Percentiles rank a stretch among this genome's conserved stretches.
phyloP scores from a whole-genome alignment of 2,888 invertebrate species.

The Eupithecia subfuscata region DNA sequence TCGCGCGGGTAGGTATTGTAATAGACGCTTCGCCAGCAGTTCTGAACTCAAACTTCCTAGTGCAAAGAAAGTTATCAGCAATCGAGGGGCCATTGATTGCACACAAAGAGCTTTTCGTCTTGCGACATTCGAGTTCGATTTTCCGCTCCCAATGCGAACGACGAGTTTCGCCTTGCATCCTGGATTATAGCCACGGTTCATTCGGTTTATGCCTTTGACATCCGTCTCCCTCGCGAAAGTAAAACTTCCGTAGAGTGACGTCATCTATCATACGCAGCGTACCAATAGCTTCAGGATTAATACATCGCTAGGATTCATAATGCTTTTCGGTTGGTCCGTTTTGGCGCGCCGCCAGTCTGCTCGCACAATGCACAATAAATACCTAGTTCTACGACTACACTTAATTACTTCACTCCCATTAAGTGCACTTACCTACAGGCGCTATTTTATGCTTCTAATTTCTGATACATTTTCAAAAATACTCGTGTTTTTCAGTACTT shows the following conservation, averaged over 20 bases:
- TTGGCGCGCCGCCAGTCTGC: constrained; percentile 71
- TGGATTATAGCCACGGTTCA: constrained; percentile 71
- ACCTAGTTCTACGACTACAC: constrained; percentile 71
- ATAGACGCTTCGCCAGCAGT: constrained; percentile 55
- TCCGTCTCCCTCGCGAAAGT: constrained; percentile 22
- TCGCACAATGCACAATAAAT: constrained; percentile 79
- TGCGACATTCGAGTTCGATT: constrained; percentile 57
- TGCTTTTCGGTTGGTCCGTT: constrained; percentile 67
- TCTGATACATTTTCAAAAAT: constrained; percentile 17
- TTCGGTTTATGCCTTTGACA: constrained; percentile 50
- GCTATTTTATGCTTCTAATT: constrained; percentile 35
- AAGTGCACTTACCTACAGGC: constrained; percentile 51
- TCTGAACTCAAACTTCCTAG: constrained; percentile 67
- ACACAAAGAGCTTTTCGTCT: constrained; percentile 70
- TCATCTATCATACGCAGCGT: constrained; percentile 60
- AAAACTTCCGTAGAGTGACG: constrained; percentile 44
- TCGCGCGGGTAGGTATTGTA: constrained; percentile 32
- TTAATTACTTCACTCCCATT: constrained; percentile 78
- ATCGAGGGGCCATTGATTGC: constrained; percentile 80
- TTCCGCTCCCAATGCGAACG: constrained; percentile 76
- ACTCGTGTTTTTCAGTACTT: constrained; percentile 7
- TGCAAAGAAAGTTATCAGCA: constrained; percentile 79
- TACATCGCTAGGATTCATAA: constrained; percentile 73
- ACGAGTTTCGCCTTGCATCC: constrained; percentile 77
- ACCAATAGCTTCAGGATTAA: constrained; percentile 66